Percentiles rank a stretch among this genome's conserved stretches.
Conservation (phyloP, 2,888 invertebrate species). For the Coleophora flavipennella region DNA sequence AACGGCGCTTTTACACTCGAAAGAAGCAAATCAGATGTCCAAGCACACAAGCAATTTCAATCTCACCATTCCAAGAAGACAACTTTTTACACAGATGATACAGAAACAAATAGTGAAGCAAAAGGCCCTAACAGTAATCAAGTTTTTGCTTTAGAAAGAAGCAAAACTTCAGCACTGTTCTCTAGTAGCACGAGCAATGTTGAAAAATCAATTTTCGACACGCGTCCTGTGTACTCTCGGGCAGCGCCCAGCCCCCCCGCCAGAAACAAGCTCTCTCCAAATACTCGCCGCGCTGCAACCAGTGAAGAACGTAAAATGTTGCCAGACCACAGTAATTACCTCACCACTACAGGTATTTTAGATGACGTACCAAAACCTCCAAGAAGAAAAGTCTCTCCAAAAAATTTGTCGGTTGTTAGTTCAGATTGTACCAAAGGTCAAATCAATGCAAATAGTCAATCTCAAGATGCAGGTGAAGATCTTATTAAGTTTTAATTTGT, state of each 20-base stretch:
- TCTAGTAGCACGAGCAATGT: constrained; percentile 34
- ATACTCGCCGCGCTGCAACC: constrained; percentile 27
- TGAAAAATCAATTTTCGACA: constrained; percentile 54
- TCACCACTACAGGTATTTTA: constrained; percentile 45
- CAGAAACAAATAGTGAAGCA: constrained; percentile 17
- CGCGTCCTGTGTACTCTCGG: constrained; percentile 46
- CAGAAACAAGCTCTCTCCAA: constrained; percentile 51
- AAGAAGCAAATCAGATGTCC: constrained; percentile 60
- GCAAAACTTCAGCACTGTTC: constrained; percentile 52
- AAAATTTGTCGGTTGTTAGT: constrained; percentile 24
- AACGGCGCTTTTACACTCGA: constrained; percentile 55
- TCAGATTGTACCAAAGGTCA: constrained; percentile 18
- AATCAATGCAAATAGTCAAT: constrained; percentile 11
- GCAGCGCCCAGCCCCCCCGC: constrained; percentile 64
- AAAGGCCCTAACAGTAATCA: constrained; percentile 26
- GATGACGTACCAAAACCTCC: constrained; percentile 52
- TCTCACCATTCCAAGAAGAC: constrained; percentile 38
- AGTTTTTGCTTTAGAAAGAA: constrained; percentile 46
- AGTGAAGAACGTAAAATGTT: constrained; percentile 32
- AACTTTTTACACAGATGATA: constrained; percentile 49
- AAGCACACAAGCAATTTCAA: constrained; percentile 43
- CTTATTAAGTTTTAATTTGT: constrained; percentile 52
- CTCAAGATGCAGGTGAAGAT: constrained; percentile 38
- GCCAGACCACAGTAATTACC: constrained; percentile 37
- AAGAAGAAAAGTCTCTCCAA: constrained; percentile 53